phyloP scores from a whole-genome alignment of 2,797 vertebrate genomes.

The Squalus acanthias region DNA sequence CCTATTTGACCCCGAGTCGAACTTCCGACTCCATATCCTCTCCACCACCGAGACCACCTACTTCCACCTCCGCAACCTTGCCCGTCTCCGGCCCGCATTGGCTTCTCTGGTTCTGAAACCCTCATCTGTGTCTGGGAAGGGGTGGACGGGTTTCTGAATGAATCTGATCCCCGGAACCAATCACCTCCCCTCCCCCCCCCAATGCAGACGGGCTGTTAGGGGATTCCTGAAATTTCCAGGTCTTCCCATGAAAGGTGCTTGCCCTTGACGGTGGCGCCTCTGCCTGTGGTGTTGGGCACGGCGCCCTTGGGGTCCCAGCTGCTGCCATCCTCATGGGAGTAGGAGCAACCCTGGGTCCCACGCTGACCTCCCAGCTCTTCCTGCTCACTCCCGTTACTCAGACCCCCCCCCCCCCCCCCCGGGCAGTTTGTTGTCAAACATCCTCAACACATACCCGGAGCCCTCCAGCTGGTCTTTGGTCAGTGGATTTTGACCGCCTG shows the following conservation, averaged over 20 bases:
- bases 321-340: background rate
- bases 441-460: background rate
- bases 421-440: background rate
- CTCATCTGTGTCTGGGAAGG: background rate
- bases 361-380: background rate
- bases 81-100: too few relatives aligned
- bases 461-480: background rate
- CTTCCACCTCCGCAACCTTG: too few relatives aligned
- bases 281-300: background rate
- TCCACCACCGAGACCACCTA: too few relatives aligned
- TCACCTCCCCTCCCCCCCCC: too few relatives aligned
- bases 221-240: background rate
- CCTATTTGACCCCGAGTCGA: background rate
- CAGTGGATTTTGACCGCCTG: background rate
- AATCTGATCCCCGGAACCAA: too few relatives aligned
- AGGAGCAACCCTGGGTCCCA: too few relatives aligned
- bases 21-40: too few relatives aligned
- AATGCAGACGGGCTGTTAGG: background rate
- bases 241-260: background rate
- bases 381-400: background rate
- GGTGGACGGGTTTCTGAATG: too few relatives aligned
- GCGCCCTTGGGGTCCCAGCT: background rate
- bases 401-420: too few relatives aligned
- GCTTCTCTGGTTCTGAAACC: background rate
- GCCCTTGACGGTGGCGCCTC: background rate